Base-by-base conservation (phyloP, 2,888 invertebrate genomes). In the Sesia apiformis region DNA sequence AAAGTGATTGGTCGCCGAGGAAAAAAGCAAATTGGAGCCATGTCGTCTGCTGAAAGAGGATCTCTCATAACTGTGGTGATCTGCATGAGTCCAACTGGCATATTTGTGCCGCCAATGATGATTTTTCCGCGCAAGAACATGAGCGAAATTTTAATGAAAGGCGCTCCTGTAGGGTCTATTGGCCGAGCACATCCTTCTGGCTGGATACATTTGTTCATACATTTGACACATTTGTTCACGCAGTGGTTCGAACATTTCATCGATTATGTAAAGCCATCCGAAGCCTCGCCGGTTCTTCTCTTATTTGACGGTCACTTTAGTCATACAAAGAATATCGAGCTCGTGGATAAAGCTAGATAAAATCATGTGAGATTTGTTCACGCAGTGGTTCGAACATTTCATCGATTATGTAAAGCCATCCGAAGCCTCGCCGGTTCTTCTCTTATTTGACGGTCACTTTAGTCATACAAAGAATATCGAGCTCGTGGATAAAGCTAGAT, bases 11-110 rank as follows among this genome's bases (percentile, higher is more conserved):
- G 42, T 39, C 51, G 52, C 3, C 49, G 50, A 43, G 58, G 55
- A 0, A 60, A 60, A 51, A 59, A 57, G 53, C 59, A 63, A 54
- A 55, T 62, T 39, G 57, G 57, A n/a, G 57, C 57, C 1, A 53
- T 60, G 8, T 46, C 58, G 6, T 54, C 55, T 6, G 59, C 57
- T 7, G 58, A 61, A 57, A 43, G 56, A 52, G 59, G 59, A 7
- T 57, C 52, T 4, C 53, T 53, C 5, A 50, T 57, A 49, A 56
- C 57, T 3, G 40, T 58, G 5, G 56, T 60, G 7, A 51, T 43
- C 4, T 54, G 55, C 8, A 57, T 58, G 57, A 58, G 55, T 23
- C 40, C 57, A 4, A 46, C 54, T 4, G 58, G 58, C 4, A 52
- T 53, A 41, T 60, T 56, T 53, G 54, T 58, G 40, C 56, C 58